Evolutionary conservation across 2,113 vertebrate genomes (phyloP), one percentile per base, ranked within the genome.

Genomic region (Ariopsis seemanni): DNA sequence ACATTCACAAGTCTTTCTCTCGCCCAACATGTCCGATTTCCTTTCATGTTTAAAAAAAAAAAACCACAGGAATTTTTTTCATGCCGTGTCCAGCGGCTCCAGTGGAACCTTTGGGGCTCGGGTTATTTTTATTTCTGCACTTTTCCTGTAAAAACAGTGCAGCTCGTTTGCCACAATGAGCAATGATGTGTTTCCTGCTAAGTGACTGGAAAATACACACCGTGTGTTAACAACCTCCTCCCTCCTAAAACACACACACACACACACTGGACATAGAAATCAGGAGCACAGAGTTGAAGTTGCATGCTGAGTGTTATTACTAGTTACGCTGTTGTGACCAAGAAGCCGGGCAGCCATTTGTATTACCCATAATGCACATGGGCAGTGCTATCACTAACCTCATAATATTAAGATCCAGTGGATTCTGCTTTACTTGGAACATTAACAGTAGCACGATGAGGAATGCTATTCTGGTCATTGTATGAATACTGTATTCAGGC

Each of bases 91-190:
- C 83, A 88, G 88, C 52, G 58, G 75, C 88, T 86, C 86, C 34
- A 53, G 72, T 93, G 91, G 92, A 95, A 92, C 93, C 84, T 53
- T 78, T 93, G 55, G 78, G 89, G 42, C 91, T 93, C 72, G 93
- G 94, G 97, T 97, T 98, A 98, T 99, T 98, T 99, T 98, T 98
- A 98, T 99, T 98, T 98, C 97, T 97, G 96, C 94, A 95, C 96
- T 97, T 99, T 81, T 98, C 97, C 97, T 98, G 97, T 98, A 95
- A 96, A 97, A 97, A 97, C 94, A 95, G 91, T 17, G 90, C 92
- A 86, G 57, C 63, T 93, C 92, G 91, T 91, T 95, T 96, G 95
- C 97, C 95, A 97, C 97, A 98, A 97, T 97, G 95, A 97, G 94
- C 96, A 89, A 87, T 98, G 97, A 98, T 98, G 97, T 97, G 97